Percentiles rank a stretch among this genome's conserved stretches.
Evolutionary conservation across 2,888 invertebrate genomes (phyloP).

Genomic region (Acheta domesticus): DNA sequence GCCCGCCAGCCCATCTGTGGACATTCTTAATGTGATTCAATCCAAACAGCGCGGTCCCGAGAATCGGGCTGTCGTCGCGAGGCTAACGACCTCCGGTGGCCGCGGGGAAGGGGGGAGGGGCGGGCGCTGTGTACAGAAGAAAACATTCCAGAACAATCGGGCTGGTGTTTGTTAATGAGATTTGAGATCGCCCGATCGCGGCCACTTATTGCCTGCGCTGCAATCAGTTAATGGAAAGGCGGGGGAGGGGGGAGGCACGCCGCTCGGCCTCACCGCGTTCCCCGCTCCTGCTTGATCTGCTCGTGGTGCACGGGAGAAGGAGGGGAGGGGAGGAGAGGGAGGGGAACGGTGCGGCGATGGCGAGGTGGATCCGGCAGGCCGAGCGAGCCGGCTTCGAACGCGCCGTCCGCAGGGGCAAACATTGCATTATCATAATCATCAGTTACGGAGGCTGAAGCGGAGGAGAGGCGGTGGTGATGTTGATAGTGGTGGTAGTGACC

Average conservation of each 20-base stretch:
- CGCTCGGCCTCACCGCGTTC: background rate
- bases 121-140: background rate
- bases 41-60: background rate
- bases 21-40: conserved; percentile 18
- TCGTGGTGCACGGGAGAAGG: background rate
- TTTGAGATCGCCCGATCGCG: background rate
- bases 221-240: conserved; percentile 10
- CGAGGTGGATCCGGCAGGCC: background rate
- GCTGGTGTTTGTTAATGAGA: conserved; percentile 8
- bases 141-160: conserved; percentile 18
- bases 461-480: too few relatives aligned
- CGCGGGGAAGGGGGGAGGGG: too few relatives aligned
- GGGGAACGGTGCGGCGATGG: background rate
- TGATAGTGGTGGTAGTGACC: too few relatives aligned
- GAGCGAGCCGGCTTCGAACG: background rate
- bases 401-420: background rate
- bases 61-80: background rate
- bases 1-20: background rate
- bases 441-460: background rate
- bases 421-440: conserved; percentile 2
- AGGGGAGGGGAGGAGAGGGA: background rate
- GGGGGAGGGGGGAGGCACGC: background rate
- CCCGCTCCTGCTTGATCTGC: background rate
- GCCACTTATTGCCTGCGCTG: background rate
- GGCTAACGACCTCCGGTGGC: background rate